Evolutionary conservation across 1,140 invertebrate species (phyloP).

Genomic region (Drosophila truncata): DNA sequence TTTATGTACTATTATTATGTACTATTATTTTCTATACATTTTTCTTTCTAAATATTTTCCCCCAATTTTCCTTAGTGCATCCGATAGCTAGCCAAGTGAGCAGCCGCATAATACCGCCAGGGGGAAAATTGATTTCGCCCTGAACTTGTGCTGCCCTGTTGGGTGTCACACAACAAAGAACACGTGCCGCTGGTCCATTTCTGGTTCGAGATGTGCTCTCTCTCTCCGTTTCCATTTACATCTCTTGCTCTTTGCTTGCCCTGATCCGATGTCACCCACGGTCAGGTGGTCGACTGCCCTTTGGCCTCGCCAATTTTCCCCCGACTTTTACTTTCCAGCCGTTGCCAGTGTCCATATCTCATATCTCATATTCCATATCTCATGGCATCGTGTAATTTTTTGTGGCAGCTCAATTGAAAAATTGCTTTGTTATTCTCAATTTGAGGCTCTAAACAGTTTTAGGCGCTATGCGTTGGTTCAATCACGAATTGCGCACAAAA

Average conservation of each 20-base stretch:
- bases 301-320: constrained; percentile 55
- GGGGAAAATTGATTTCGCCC: constrained; percentile 69
- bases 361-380: constrained; percentile 26
- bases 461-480: constrained; percentile 69
- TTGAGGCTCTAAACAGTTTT: constrained; percentile 77
- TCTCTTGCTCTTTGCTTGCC: neutral
- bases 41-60: neutral
- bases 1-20: too few species aligned
- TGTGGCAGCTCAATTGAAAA: constrained; percentile 74
- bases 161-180: constrained; percentile 46
- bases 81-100: constrained; percentile 1
- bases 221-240: neutral
- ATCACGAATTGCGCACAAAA: constrained; percentile 70
- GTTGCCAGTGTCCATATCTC: constrained; percentile 6
- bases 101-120: constrained; percentile 19
- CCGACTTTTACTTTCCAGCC: constrained; percentile 44
- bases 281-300: constrained; percentile 60
- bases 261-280: constrained; percentile 16
- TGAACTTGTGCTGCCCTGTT: constrained; percentile 66
- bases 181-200: constrained; percentile 49
- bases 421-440: constrained; percentile 84
- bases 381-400: constrained; percentile 51
- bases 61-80: constrained; percentile 14
- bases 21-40: neutral
- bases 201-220: constrained; percentile 6